These are phyloP conservation scores for Eudorcas thomsonii DNA, from an alignment of 2,113 vertebrate species.

Conservation along the genomic window DNA sequence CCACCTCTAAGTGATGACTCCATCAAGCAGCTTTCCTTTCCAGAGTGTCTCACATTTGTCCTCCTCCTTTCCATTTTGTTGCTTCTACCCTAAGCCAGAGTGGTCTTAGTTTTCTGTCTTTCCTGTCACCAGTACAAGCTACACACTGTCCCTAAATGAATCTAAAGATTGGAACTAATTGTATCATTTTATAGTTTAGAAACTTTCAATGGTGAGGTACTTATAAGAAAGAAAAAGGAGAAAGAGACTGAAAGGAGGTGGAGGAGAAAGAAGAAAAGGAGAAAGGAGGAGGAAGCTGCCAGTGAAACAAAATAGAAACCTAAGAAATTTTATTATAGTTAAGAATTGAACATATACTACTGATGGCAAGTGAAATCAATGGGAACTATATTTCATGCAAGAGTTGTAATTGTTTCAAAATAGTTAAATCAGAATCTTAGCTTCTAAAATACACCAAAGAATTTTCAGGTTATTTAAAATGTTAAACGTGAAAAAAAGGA, in stretches of 20 bases:
- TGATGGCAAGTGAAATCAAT: not conserved
- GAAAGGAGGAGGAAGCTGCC: not conserved
- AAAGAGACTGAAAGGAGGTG: not conserved
- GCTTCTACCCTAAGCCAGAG: not conserved
- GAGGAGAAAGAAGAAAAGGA: not conserved
- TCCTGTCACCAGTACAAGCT: not conserved
- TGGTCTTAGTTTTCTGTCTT: not conserved
- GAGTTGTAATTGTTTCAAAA: conserved; percentile 10
- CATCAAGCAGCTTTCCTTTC: not conserved
- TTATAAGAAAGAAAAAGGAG: not conserved
- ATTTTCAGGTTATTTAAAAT: not conserved
- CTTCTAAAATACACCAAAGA: not conserved
- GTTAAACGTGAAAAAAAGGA: not conserved
- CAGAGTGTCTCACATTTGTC: not conserved
- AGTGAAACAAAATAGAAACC: not conserved
- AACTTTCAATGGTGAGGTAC: not conserved
- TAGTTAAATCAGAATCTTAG: not conserved
- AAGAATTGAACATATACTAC: not conserved
- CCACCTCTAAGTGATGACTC: not conserved
- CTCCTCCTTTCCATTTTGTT: not conserved
- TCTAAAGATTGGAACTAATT: not conserved
- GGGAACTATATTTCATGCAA: not conserved
- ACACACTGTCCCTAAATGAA: not conserved
- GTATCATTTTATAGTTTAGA: not conserved
- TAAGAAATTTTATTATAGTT: not conserved